Conservation (phyloP, 2,113 vertebrate genomes). For the Poicephalus gulielmi region DNA sequence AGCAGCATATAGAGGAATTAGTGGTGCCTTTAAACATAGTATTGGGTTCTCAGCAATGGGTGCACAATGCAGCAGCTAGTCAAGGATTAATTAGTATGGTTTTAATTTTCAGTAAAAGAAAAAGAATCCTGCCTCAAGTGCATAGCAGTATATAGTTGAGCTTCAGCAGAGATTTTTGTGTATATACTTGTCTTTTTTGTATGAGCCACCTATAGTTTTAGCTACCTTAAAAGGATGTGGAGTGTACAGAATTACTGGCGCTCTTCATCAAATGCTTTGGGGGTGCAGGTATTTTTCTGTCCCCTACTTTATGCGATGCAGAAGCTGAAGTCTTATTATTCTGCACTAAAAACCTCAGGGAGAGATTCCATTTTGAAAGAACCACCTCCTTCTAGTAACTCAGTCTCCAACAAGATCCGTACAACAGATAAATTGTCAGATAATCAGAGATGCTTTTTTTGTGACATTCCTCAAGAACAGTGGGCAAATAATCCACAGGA, state of each 20-base stretch:
- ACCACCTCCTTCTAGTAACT: constrained; percentile 49
- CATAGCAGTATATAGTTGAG: background rate
- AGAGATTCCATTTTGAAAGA: constrained; percentile 41
- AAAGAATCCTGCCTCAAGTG: background rate
- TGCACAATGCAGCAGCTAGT: background rate
- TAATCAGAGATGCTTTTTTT: constrained; percentile 66
- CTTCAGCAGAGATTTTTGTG: background rate
- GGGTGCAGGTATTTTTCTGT: background rate
- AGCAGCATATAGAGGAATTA: background rate
- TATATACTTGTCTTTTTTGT: background rate
- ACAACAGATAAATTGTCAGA: constrained; percentile 68
- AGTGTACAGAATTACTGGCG: background rate
- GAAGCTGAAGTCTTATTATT: constrained; percentile 33
- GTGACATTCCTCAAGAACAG: constrained; percentile 49
- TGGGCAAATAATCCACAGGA: constrained; percentile 64
- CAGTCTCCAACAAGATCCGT: constrained; percentile 59
- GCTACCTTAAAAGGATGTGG: background rate
- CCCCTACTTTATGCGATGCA: background rate
- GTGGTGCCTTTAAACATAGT: background rate
- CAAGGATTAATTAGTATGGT: background rate
- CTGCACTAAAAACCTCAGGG: constrained; percentile 31
- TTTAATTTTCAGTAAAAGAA: background rate
- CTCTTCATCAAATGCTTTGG: background rate
- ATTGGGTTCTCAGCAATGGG: background rate
- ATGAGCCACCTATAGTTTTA: background rate